Conservation (phyloP, 2,888 invertebrate species). For the Hypercompe scribonia region DNA sequence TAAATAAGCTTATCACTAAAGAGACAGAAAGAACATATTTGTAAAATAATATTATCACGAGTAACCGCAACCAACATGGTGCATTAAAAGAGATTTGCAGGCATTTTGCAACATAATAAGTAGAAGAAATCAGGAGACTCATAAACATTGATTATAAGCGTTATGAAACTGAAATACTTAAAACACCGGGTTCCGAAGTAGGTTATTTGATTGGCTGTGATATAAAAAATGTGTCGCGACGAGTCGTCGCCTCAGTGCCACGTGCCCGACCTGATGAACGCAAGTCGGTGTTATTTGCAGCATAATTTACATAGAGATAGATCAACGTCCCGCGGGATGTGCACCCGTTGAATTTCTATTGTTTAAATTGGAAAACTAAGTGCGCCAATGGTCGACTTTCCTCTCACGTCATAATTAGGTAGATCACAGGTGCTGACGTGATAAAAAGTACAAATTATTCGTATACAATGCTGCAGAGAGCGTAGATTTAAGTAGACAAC, state of each 20-base stretch:
- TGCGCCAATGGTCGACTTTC: slow-evolving; percentile 78
- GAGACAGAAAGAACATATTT: slow-evolving; percentile 5
- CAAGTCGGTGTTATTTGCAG: slow-evolving; percentile 82
- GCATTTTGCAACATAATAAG: slow-evolving; percentile 7
- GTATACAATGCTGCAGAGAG: slow-evolving; percentile 1
- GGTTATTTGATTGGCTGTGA: slow-evolving; percentile 53
- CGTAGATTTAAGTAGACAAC: slow-evolving; percentile 1
- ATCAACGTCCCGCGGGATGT: slow-evolving; percentile 80
- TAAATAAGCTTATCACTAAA: slow-evolving; percentile 3
- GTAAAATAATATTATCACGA: neutral
- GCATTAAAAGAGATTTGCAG: neutral
- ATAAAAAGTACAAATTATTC: slow-evolving; percentile 31
- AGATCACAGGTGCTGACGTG: slow-evolving; percentile 66
- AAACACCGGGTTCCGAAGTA: slow-evolving; percentile 42
- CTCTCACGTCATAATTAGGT: slow-evolving; percentile 77
- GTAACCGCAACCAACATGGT: neutral
- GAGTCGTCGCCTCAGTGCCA: slow-evolving; percentile 51
- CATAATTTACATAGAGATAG: slow-evolving; percentile 86
- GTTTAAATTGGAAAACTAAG: slow-evolving; percentile 87
- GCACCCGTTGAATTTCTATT: slow-evolving; percentile 87
- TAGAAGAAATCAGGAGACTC: slow-evolving; percentile 11
- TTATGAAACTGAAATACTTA: slow-evolving; percentile 52
- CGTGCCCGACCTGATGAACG: slow-evolving; percentile 75
- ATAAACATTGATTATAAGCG: slow-evolving; percentile 32
- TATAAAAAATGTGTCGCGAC: slow-evolving; percentile 55